Evolutionary conservation across 2,888 invertebrate species (phyloP), one percentile per base, ranked within the genome.

Genomic region (Megamerina dolium): DNA sequence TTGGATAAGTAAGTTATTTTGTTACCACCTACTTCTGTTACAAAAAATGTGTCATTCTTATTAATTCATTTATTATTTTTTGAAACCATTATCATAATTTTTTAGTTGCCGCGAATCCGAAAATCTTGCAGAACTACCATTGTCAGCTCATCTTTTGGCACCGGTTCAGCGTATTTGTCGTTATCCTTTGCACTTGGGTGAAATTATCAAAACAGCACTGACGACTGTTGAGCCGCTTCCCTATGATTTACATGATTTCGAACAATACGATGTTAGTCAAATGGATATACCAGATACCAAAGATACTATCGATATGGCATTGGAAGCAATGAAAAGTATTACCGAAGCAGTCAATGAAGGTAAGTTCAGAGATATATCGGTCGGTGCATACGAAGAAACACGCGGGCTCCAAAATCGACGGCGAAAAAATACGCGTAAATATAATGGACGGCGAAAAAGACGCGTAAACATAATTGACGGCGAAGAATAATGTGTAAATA

Each of bases 151-250:
- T 72, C 74, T 91, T 36, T 72, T 91, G 37, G 87, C 88, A 10
- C 90, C 90, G 1, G 86, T 91, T 41, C 90, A 91, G 70, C 80
- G 88, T 68, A 89, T 91, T 58, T 91, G 90, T 72, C 87, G 90
- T 64, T 91, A 91, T 70, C 90, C 89, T 10, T 75, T 91, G 38
- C 90, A 90, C 64, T 73, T 91, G 54, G 83, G 82, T 19, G 89
- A 91, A 70, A 75, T 91, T 46, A 76, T 88, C 38, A 90, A 90
- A 53, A 57, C 57, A 19, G 53, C 59, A 4, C 41, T 35, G 8
- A 18, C 27, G n/a, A 18, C 30, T 12, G 14, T 29, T n/a, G 41
- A 46, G 18, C 21, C 45, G 13, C 37, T 50, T 4, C 39, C 54
- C 5, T 48, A 48, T n/a, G 46, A 48, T 19, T 41, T 51, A 21